Evolutionary conservation across 2,113 vertebrate genomes (phyloP).

Genomic region (Ammospiza caudacuta): DNA sequence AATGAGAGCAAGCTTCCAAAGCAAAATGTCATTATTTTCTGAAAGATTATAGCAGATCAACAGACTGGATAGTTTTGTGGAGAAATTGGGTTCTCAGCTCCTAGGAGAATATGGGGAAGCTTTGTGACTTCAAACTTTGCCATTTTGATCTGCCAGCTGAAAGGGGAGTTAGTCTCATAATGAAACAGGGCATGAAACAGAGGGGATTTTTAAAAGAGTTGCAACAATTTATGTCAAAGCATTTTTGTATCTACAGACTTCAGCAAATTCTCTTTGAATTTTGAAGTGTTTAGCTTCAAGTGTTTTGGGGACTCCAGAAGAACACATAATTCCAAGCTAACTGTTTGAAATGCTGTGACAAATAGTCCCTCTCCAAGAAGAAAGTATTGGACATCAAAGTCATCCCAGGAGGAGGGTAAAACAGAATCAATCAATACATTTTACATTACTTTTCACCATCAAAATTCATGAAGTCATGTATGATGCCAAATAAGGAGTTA

Average conservation of each 20-base stretch:
- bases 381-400: neutral
- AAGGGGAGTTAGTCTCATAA: neutral
- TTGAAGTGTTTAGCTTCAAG: neutral
- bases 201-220: neutral
- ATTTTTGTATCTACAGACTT: neutral
- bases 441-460: neutral
- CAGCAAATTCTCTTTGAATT: constrained; percentile 1
- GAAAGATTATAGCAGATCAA: neutral
- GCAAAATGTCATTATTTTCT: neutral
- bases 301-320: neutral
- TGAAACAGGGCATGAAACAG: neutral
- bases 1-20: neutral
- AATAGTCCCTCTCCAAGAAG: neutral
- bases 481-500: neutral
- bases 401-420: neutral
- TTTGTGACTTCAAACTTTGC: neutral
- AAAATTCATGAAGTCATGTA: neutral
- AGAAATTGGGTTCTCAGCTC: neutral
- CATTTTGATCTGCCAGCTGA: neutral
- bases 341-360: neutral
- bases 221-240: neutral
- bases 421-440: neutral
- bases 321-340: neutral
- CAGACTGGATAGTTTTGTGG: neutral
- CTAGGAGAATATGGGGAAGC: neutral